Evolutionary conservation across 2,797 vertebrate genomes (phyloP), one percentile per base, ranked within the genome.

Genomic region (Bucorvus abyssinicus): DNA sequence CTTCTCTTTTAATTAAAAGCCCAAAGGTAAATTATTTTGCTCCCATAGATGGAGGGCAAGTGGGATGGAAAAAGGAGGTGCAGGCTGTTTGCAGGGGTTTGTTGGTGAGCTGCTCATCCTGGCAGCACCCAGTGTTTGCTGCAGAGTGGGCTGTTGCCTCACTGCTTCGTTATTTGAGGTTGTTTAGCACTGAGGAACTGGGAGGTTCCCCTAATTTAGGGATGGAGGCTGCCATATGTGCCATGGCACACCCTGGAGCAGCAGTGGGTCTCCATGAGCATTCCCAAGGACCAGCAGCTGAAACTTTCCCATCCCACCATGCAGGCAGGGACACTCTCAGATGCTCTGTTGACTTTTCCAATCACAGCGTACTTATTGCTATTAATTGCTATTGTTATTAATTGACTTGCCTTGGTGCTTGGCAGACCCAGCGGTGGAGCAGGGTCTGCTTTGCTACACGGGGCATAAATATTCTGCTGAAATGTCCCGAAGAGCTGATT

Each of bases 121-220:
- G 9, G 14, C 19, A 42, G 44, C 38, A 40, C 38, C 38, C 38
- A 40, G 38, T 40, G 38, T 61, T 88, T 65, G 42, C 74, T 0
- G 0, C n/a, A 42, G 52, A 40, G 17, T 53, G 18, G 44, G 50
- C 34, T 60, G 27, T 69, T 93, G 21, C 32, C n/a, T 74, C 38
- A 13, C 4, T 0, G 1, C 40, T 52, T 85, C 0, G 0, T 59
- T 67, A 18, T n/a, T 30, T 7, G 23, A 17, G 38, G 38, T 40
- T 12, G 13, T 71, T 61, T 0, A 3, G 12, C 30, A 1, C 49
- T 18, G 49, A 74, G 57, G 44, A 57, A 26, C 32, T 0, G 0
- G 53, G 26, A 87, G 10, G 5, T 36, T 77, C 32, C 56, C 7
- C 15, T 59, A 5, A 40, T 81, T 87, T 14, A n/a, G 45, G 55